These are phyloP conservation scores for Pyrrhia umbra DNA, from an alignment of 2,888 invertebrate species.

Conservation along the genomic window DNA sequence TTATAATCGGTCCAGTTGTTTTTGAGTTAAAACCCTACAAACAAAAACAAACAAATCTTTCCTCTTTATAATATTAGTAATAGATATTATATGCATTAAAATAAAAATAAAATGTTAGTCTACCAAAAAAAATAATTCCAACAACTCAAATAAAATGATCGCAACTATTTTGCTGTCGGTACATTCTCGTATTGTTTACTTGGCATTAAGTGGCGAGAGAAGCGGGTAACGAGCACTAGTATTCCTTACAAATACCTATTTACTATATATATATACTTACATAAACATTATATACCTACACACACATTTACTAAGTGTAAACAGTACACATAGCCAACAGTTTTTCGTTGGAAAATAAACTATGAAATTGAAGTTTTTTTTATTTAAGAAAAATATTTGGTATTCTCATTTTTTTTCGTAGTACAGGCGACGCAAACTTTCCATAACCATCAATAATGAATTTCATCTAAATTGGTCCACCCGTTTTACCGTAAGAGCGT, in stretches of 20 bases:
- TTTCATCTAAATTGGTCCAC: too few species aligned
- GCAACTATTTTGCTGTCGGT: constrained; percentile 55
- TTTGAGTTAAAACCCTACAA: too few species aligned
- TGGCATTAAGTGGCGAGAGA: constrained; percentile 56
- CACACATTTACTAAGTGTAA: constrained; percentile 1
- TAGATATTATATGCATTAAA: too few species aligned
- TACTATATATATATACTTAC: constrained; percentile 26
- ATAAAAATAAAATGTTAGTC: too few species aligned
- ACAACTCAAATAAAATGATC: background rate
- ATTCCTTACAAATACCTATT: constrained; percentile 48
- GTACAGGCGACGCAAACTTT: too few species aligned
- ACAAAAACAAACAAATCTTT: too few species aligned
- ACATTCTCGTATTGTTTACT: constrained; percentile 71
- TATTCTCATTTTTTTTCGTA: background rate
- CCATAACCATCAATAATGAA: too few species aligned
- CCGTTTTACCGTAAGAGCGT: too few species aligned
- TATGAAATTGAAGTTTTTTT: background rate
- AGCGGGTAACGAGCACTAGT: constrained; percentile 64
- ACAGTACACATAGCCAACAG: constrained; percentile 32
- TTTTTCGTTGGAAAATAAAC: constrained; percentile 29
- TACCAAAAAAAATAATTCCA: background rate
- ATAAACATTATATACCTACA: constrained; percentile 13
- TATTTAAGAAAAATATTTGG: constrained; percentile 1
- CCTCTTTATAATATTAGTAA: too few species aligned
- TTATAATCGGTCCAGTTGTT: too few species aligned